These are phyloP conservation scores for Bhutanitis thaidina DNA, from an alignment of 2,888 invertebrate species.

Conservation along the genomic window DNA sequence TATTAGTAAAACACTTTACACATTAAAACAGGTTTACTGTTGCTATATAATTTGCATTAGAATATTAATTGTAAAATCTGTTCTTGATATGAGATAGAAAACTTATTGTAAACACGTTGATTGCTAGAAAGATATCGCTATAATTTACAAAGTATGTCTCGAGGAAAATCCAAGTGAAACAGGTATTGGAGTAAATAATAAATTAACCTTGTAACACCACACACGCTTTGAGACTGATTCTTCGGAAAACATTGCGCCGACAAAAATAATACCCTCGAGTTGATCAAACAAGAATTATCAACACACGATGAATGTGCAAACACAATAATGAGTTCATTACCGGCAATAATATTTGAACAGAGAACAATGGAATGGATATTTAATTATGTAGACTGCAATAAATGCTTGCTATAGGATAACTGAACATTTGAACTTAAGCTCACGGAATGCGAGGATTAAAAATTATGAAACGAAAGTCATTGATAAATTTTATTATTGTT, in stretches of 20 bases:
- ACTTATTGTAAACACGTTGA: neutral
- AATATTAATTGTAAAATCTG: neutral
- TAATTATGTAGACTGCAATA: constrained; percentile 16
- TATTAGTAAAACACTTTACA: too few relatives aligned
- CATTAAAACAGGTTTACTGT: too few relatives aligned
- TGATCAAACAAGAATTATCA: constrained; percentile 22
- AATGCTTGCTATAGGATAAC: too few relatives aligned
- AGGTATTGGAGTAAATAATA: constrained; percentile 12
- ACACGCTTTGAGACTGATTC: constrained; percentile 11
- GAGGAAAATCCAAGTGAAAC: neutral
- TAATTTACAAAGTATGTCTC: neutral
- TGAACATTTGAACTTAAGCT: too few relatives aligned
- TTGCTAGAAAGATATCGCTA: neutral
- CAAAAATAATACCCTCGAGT: constrained; percentile 20
- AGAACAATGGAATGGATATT: constrained; percentile 37
- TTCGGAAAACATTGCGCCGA: constrained; percentile 13
- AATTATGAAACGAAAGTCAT: too few relatives aligned
- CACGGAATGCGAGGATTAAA: too few relatives aligned
- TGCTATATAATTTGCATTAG: too few relatives aligned
- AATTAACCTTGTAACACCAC: constrained; percentile 9
- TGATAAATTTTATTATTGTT: too few relatives aligned
- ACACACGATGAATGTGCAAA: constrained; percentile 24
- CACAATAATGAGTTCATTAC: constrained; percentile 28
- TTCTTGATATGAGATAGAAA: too few relatives aligned
- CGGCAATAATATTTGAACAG: constrained; percentile 30